Conservation (phyloP, 1,140 invertebrate genomes). For the Cydia fagiglandana region DNA sequence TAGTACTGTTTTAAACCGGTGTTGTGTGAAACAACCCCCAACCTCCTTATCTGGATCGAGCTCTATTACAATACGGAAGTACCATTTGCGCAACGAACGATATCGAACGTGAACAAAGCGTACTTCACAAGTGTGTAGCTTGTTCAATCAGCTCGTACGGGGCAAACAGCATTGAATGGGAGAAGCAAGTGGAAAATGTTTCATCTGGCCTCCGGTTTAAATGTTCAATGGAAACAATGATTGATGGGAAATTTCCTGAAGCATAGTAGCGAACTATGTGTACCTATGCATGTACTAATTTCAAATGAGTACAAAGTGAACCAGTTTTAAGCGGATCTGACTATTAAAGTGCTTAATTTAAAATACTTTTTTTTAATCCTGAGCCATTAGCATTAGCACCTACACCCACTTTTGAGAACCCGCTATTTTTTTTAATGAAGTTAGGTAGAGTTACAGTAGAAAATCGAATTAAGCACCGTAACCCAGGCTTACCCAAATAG, state of each 20-base stretch:
- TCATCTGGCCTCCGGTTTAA: background rate
- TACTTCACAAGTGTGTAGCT: background rate
- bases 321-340: too few species aligned
- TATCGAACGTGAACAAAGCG: conserved; percentile 27
- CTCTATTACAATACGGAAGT: conserved; percentile 30
- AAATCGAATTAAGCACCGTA: too few species aligned
- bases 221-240: background rate
- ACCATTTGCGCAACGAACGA: conserved; percentile 23
- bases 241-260: background rate
- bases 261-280: background rate
- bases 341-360: too few species aligned
- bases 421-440: too few species aligned
- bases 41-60: conserved; percentile 11
- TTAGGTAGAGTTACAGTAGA: too few species aligned
- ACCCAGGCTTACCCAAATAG: too few species aligned
- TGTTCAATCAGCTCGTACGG: conserved; percentile 17
- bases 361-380: too few species aligned
- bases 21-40: conserved; percentile 4
- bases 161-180: background rate
- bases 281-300: too few species aligned
- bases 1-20: background rate
- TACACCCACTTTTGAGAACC: too few species aligned
- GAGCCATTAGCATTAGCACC: too few species aligned
- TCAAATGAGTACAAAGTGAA: too few species aligned
- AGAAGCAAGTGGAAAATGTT: conserved; percentile 8